Conservation (phyloP, 1,140 invertebrate genomes). For the Seison nebaliae region DNA sequence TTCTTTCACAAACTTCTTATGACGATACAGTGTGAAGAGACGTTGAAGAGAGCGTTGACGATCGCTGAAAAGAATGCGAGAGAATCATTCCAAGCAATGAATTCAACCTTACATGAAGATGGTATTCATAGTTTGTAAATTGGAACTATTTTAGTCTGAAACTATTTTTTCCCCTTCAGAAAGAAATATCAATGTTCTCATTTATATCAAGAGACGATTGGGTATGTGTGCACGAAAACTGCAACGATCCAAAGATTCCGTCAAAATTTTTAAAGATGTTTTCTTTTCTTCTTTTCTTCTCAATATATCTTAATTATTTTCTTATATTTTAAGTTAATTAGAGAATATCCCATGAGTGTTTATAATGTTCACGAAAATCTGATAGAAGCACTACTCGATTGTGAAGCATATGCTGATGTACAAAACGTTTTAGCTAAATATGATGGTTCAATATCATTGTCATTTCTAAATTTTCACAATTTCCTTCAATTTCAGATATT, state of each 20-base stretch:
- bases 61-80: conserved; percentile 58
- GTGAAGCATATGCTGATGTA: conserved; percentile 82
- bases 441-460: conserved; percentile 34
- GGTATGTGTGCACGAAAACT: conserved; percentile 87
- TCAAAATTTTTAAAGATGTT: conserved; percentile 81
- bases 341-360: conserved; percentile 82
- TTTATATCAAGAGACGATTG: conserved; percentile 67
- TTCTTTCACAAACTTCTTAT: not conserved
- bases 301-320: not conserved
- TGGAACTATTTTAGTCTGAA: not conserved
- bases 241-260: conserved; percentile 61
- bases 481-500: conserved; percentile 40
- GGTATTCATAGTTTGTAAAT: conserved; percentile 41
- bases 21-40: conserved; percentile 40
- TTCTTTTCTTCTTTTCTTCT: conserved; percentile 17
- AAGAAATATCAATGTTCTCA: conserved; percentile 71
- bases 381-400: conserved; percentile 71
- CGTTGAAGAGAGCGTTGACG: conserved; percentile 58
- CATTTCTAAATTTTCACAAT: not conserved
- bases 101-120: conserved; percentile 48
- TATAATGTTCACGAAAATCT: conserved; percentile 89
- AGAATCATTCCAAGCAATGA: conserved; percentile 47
- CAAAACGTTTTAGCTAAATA: conserved; percentile 82
- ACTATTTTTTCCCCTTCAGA: conserved; percentile 23
- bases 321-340: conserved; percentile 41